Percentiles rank a stretch among this genome's conserved stretches.
Conservation (phyloP, 2,888 invertebrate species). For the Icerya purchasi region DNA sequence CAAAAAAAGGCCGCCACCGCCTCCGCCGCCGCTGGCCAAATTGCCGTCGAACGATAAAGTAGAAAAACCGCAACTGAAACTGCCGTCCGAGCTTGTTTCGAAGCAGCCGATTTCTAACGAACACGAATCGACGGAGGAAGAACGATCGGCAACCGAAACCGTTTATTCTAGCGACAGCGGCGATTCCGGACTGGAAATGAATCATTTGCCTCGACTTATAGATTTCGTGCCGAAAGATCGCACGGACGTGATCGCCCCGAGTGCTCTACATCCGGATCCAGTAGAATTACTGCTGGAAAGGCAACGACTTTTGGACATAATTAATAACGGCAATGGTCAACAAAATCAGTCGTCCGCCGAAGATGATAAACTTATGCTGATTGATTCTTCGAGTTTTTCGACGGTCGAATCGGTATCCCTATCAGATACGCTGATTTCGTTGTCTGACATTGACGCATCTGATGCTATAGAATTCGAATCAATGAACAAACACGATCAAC, state of each 20-base stretch:
- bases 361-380: not conserved
- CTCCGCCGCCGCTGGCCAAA: constrained; percentile 24
- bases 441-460: no score
- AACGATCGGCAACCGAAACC: not conserved
- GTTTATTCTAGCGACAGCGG: not conserved
- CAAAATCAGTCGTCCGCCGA: not conserved
- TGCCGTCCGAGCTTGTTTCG: not conserved
- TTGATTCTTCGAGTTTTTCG: no score
- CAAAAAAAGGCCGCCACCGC: constrained; percentile 26
- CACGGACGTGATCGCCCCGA: constrained; percentile 18
- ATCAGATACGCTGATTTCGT: no score
- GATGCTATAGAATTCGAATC: no score
- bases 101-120: constrained; percentile 3
- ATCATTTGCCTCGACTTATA: constrained; percentile 39
- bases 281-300: constrained; percentile 7
- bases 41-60: constrained; percentile 7
- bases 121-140: constrained; percentile 8
- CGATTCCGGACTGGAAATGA: constrained; percentile 1
- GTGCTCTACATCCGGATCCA: constrained; percentile 12
- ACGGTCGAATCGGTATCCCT: no score
- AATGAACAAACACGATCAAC: no score
- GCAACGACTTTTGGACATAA: constrained; percentile 7
- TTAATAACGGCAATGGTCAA: not conserved
- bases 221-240: constrained; percentile 42
- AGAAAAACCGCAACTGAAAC: constrained; percentile 1